A percentile compares a stretch with the other conserved stretches of the same genome.
Conservation (phyloP, 2,113 vertebrate genomes). For the Neomonachus schauinslandi region DNA sequence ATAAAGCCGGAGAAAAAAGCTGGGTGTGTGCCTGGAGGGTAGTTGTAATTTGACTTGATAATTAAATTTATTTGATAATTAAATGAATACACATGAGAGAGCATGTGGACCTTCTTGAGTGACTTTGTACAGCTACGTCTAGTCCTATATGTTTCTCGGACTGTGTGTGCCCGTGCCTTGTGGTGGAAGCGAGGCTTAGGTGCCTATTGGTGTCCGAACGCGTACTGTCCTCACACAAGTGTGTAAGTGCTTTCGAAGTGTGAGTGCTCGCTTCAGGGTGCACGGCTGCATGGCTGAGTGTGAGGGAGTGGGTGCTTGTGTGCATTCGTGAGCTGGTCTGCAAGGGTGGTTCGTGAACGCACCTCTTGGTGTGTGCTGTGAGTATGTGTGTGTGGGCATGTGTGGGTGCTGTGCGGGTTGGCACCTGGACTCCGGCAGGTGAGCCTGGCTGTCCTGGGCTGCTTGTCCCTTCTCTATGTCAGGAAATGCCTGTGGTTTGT, state of each 20-base stretch:
- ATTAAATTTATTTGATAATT: neutral
- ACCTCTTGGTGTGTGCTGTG: neutral
- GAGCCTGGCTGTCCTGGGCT: neutral
- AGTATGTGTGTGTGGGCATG: fast-evolving
- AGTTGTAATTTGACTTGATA: neutral
- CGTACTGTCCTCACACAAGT: neutral
- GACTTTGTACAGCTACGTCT: too few relatives aligned
- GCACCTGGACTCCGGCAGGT: too few relatives aligned
- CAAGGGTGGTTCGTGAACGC: neutral
- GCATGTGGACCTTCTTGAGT: fast-evolving
- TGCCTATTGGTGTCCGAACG: neutral
- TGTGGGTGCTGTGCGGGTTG: neutral
- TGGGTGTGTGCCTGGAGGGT: neutral
- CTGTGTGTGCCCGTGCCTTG: too few relatives aligned
- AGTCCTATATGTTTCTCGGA: neutral
- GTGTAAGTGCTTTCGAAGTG: neutral
- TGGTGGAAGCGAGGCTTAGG: too few relatives aligned
- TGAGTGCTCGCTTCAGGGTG: neutral
- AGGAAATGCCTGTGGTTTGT: neutral
- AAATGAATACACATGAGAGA: too few relatives aligned
- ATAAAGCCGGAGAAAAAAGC: neutral
- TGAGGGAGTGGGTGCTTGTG: neutral
- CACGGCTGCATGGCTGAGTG: neutral
- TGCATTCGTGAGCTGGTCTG: neutral
- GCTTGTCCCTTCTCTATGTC: neutral